These are phyloP conservation scores for Tokudaia muenninki DNA, from an alignment of 2,797 vertebrate genomes.

Conservation along the genomic window DNA sequence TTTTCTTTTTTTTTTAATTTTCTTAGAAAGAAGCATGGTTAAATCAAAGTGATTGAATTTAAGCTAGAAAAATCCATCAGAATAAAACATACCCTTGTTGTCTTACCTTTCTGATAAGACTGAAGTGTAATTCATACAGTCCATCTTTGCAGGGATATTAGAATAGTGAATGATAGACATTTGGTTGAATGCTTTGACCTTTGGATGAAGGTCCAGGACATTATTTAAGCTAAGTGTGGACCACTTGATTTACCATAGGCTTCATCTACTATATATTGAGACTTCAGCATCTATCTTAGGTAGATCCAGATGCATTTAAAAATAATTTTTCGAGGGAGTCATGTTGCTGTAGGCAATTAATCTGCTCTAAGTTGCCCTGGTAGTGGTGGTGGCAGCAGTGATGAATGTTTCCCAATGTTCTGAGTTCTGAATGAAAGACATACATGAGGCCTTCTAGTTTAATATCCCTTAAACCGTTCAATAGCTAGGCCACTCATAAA, in stretches of 20 bases:
- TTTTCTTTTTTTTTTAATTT: neutral
- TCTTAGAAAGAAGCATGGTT: conserved; percentile 15
- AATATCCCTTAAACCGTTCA: neutral
- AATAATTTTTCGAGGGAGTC: neutral
- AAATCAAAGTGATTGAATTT: conserved; percentile 49
- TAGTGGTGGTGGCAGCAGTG: neutral
- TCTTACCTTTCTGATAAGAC: conserved; percentile 53
- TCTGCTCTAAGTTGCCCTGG: neutral
- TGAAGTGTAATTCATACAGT: conserved; percentile 35
- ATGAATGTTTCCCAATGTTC: neutral
- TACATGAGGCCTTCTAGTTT: neutral
- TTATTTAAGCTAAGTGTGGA: neutral
- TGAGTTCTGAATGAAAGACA: neutral
- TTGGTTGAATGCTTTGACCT: conserved; percentile 19
- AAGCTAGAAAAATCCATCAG: conserved; percentile 62
- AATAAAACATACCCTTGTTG: conserved; percentile 54
- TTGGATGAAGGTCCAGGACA: conserved; percentile 17
- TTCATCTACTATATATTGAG: neutral
- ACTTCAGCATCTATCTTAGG: neutral
- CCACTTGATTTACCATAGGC: neutral
- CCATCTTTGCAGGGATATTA: conserved; percentile 60
- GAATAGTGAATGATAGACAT: conserved; percentile 48
- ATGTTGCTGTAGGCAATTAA: neutral
- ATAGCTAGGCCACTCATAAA: neutral
- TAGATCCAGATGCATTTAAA: neutral